A percentile compares a stretch with the other conserved stretches of the same genome.
Evolutionary conservation across 2,113 vertebrate genomes (phyloP).

Genomic region (Chinchilla lanigera): DNA sequence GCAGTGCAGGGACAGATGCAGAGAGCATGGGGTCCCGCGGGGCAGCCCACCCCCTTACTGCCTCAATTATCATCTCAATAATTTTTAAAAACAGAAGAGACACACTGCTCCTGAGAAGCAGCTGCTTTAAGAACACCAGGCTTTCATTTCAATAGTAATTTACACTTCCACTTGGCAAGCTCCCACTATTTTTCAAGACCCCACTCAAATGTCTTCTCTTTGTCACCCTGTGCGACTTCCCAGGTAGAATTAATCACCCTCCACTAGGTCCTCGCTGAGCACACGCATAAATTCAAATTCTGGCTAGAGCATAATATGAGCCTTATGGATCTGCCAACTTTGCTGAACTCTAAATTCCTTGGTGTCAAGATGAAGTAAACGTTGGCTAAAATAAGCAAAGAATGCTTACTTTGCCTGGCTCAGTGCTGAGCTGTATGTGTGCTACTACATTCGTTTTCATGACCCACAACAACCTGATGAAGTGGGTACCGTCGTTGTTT

Average conservation of each 20-base stretch:
- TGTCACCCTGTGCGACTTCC: not conserved
- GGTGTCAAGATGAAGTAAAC: not conserved
- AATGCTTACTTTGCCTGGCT: not conserved
- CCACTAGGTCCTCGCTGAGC: not conserved
- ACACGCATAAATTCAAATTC: not conserved
- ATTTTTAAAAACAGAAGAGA: slow-evolving; percentile 49
- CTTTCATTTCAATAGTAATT: slow-evolving; percentile 47
- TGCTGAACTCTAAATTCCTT: not conserved
- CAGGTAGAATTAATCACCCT: not conserved
- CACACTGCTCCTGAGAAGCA: slow-evolving; percentile 63
- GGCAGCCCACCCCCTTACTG: not conserved
- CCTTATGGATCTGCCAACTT: not conserved
- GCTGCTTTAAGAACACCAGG: slow-evolving; percentile 46
- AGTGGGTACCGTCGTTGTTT: not conserved
- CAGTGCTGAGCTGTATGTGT: not conserved
- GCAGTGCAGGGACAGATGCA: not conserved
- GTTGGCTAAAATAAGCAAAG: not conserved
- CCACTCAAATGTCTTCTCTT: not conserved
- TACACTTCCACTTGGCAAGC: not conserved
- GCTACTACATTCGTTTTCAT: not conserved
- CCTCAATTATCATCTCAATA: slow-evolving; percentile 66
- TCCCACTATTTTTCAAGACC: not conserved
- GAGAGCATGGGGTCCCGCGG: accelerated
- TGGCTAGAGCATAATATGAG: accelerated
- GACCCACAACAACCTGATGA: not conserved